These are phyloP conservation scores for Agapetus fuscipes DNA, from an alignment of 2,888 invertebrate genomes.

Conservation along the genomic window DNA sequence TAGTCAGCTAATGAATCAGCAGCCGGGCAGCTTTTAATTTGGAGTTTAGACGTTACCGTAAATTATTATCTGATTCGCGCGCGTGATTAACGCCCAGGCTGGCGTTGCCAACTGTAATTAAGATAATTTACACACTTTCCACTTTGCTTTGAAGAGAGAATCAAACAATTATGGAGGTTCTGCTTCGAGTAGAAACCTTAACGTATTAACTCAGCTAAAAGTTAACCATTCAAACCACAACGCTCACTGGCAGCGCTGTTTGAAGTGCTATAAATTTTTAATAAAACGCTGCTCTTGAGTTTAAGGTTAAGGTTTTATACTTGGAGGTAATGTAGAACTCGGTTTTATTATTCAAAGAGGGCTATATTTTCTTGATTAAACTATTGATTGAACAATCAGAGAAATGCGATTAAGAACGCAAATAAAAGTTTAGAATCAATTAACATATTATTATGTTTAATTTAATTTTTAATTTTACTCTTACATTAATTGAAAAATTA, in stretches of 20 bases:
- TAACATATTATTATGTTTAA: not conserved
- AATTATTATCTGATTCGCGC: slow-evolving; percentile 9
- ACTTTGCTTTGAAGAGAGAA: not conserved
- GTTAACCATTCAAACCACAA: too few species aligned
- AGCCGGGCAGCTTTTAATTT: slow-evolving; percentile 11
- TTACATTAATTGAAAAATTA: not conserved
- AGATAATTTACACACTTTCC: not conserved
- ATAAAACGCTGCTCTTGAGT: too few species aligned
- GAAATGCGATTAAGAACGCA: not conserved
- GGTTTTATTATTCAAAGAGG: too few species aligned
- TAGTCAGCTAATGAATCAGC: slow-evolving; percentile 14
- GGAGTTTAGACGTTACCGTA: slow-evolving; percentile 7
- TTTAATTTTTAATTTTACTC: not conserved
- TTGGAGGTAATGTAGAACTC: too few species aligned
- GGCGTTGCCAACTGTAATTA: not conserved
- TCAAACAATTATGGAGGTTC: not conserved
- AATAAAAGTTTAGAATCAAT: not conserved
- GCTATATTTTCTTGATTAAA: too few species aligned
- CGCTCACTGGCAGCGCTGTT: too few species aligned
- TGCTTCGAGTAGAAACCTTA: too few species aligned
- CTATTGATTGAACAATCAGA: too few species aligned
- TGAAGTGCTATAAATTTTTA: too few species aligned
- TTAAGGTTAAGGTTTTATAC: too few species aligned
- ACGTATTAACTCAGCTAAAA: too few species aligned
- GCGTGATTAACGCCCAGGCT: slow-evolving; percentile 3